Base-by-base conservation (phyloP, 2,797 vertebrate species). In the Heterohyrax brucei region DNA sequence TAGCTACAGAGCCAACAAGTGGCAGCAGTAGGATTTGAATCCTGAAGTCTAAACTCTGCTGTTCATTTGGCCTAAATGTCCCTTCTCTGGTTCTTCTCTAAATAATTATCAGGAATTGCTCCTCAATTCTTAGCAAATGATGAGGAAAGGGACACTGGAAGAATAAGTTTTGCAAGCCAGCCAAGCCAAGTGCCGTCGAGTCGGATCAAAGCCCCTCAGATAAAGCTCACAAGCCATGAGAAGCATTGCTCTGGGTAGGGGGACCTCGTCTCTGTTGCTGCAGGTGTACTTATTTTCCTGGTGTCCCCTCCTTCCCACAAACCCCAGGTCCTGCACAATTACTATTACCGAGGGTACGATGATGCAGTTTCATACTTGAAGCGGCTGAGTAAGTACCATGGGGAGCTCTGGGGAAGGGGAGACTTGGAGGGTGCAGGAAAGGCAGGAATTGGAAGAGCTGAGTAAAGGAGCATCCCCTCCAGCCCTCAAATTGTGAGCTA, bases 301-400 rank as follows among this genome's bases (percentile, higher is more conserved):
- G 13, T 82, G 62, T 46, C 44, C 24, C 30, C 8, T 21, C 10
- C 6, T 18, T 14, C 3, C 95, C 64, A 22, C 6, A 93, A 14
- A 84, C 93, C 93, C 89, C 95, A 99, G 99, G 97, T 97, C 86
- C 92, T 99, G 90, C 98, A 99, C 0, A 97, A 99, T 87, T 99
- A 99, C 39, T 99, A 98, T 94, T 97, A 98, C 95, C 98, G 97
- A 7, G 99, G 99, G 19, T 99, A 99, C 92, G 99, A 99, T 93
- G 99, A 99, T 70, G 98, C 98, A 0, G 93, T 98, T 85, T 59
- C 97, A 14, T 99, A 99, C 97, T 98, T 99, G 26, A 98, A 98
- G 82, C 97, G 96, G 79, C 99, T 98, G 82, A 98, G 99, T 99
- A 96, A 98, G 99, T 99, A 77, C 48, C 10, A 0, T 0, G 4